Conservation (phyloP, 2,113 vertebrate genomes). For the Syngnathus scovelli region DNA sequence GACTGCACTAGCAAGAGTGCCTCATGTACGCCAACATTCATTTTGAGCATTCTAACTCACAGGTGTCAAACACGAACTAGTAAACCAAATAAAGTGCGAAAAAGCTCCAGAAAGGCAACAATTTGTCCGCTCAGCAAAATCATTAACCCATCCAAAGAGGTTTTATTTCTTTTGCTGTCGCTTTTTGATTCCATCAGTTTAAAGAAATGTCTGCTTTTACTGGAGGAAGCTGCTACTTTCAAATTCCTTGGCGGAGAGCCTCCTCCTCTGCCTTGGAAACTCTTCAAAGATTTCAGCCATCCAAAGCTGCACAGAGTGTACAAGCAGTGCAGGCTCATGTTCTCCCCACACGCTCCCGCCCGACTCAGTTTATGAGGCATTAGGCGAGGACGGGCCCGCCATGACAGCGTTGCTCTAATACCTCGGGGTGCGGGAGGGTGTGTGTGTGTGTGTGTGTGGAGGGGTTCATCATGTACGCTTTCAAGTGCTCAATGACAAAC, state of each 20-base stretch:
- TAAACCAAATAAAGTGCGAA: no score
- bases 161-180: constrained; percentile 16
- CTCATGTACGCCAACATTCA: no score
- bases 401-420: constrained; percentile 61
- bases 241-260: constrained; percentile 26
- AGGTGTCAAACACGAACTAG: no score
- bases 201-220: constrained; percentile 5
- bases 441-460: no score
- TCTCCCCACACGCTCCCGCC: constrained; percentile 25
- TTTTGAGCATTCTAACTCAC: background rate
- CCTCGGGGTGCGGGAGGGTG: constrained; percentile 33
- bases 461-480: constrained; percentile 70
- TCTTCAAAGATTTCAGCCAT: constrained; percentile 43
- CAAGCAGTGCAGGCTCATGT: constrained; percentile 42
- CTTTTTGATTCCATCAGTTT: background rate
- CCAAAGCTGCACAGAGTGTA: constrained; percentile 40
- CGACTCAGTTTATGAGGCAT: constrained; percentile 60
- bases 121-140: constrained; percentile 36
- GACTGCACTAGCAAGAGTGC: no score
- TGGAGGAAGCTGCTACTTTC: constrained; percentile 13
- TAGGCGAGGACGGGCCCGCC: constrained; percentile 56
- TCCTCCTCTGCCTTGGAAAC: constrained; percentile 26
- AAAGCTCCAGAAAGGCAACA: constrained; percentile 14
- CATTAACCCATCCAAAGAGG: constrained; percentile 25
- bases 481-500: constrained; percentile 69